phyloP scores from a whole-genome alignment of 2,888 invertebrate genomes.

The Teinopalpus imperialis region DNA sequence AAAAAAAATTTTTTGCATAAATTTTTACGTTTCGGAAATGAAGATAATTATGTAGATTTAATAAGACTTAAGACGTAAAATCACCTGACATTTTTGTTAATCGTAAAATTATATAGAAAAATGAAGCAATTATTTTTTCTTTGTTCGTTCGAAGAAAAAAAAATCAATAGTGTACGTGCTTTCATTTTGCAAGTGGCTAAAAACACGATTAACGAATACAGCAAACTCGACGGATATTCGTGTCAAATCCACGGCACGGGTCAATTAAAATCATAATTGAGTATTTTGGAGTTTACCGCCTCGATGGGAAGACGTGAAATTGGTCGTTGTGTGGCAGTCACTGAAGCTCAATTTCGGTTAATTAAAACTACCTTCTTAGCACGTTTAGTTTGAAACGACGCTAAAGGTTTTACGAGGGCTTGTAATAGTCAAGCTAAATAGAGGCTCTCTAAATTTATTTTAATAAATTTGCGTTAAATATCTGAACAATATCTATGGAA shows the following conservation, averaged over 20 bases:
- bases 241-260: conserved; percentile 61
- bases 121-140: neutral
- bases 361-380: conserved; percentile 30
- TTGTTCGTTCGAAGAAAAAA: neutral
- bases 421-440: conserved; percentile 22
- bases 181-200: conserved; percentile 24
- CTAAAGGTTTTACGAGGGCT: conserved; percentile 19
- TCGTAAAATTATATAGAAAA: too few relatives aligned
- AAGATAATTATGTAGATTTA: too few relatives aligned
- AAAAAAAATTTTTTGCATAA: too few relatives aligned
- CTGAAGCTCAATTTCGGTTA: conserved; percentile 34
- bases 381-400: neutral
- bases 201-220: conserved; percentile 38
- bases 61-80: too few relatives aligned
- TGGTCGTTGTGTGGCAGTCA: conserved; percentile 33
- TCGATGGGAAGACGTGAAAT: conserved; percentile 29
- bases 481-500: neutral
- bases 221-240: conserved; percentile 42
- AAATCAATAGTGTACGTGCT: conserved; percentile 1
- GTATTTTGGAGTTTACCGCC: conserved; percentile 44
- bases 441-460: conserved; percentile 17
- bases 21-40: too few relatives aligned
- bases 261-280: conserved; percentile 75
- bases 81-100: too few relatives aligned
- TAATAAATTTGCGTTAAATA: conserved; percentile 19